A percentile compares a stretch with the other conserved stretches of the same genome.
These are phyloP conservation scores for Proctacanthus coquilletti DNA, from an alignment of 1,140 invertebrate genomes.

Conservation along the genomic window DNA sequence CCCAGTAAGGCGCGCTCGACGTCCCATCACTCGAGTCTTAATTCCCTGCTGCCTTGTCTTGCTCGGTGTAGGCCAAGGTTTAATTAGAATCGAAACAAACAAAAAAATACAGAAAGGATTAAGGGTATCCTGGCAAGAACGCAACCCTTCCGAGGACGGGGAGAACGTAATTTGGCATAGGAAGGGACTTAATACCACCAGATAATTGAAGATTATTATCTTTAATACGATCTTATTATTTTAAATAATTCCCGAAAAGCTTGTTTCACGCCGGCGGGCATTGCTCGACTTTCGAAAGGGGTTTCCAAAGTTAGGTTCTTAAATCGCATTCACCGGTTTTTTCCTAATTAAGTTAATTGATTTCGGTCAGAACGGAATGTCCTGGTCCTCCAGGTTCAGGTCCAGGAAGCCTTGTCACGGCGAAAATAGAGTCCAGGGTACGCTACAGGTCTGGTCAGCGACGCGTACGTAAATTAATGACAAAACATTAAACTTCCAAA, in stretches of 20 bases:
- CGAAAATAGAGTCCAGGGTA: too few relatives aligned
- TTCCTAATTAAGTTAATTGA: constrained; percentile 1
- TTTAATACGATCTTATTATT: constrained; percentile 1
- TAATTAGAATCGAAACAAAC: constrained; percentile 1
- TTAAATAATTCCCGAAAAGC: constrained; percentile 1
- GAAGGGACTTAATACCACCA: neutral
- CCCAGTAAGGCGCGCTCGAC: too few relatives aligned
- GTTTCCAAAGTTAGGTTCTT: neutral
- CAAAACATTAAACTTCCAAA: neutral
- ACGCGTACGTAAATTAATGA: neutral
- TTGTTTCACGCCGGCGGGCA: neutral
- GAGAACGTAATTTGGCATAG: too few relatives aligned
- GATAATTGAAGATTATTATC: constrained; percentile 1
- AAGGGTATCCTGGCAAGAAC: too few relatives aligned
- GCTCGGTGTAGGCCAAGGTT: neutral
- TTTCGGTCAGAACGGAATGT: too few relatives aligned
- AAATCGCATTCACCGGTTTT: neutral
- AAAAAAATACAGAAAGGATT: neutral
- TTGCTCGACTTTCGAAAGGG: neutral
- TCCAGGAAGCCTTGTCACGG: too few relatives aligned
- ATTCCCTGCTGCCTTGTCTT: neutral
- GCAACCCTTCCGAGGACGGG: too few relatives aligned
- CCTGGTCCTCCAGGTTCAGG: too few relatives aligned
- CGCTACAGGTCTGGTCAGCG: too few relatives aligned
- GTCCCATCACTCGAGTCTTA: neutral